Evolutionary conservation across 2,888 invertebrate species (phyloP), one percentile per base, ranked within the genome.

Genomic region (Ditula angustiorana): DNA sequence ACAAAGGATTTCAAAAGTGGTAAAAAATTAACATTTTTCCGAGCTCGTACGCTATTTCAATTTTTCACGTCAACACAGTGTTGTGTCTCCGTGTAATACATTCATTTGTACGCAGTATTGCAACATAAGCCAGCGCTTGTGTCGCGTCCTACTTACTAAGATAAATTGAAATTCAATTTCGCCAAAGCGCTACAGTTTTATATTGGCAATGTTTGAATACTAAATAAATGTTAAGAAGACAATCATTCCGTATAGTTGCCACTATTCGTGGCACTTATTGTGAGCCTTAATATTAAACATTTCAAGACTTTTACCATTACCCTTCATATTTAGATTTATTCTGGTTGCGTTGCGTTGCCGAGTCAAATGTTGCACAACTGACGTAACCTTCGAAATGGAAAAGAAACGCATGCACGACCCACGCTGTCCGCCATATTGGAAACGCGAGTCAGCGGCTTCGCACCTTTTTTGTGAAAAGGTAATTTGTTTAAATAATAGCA

Each of bases 121-220:
- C 88, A 79, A 80, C 82, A 88, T 75, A 11, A 44, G 46, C 52
- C 58, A 26, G 77, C 79, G 74, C 81, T 74, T 74, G 78, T 79
- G 82, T 80, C 75, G 80, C 82, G 89, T 82, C 87, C 90, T 74
- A 89, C 88, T 88, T 89, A 87, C 82, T 74, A 86, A 87, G 86
- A 88, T 87, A 87, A 86, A 88, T 89, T 89, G 85, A 88, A 88
- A 87, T 88, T 88, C 87, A 87, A 89, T 90, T 89, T 90, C 85
- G 86, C 87, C 86, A 86, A 90, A 90, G 87, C 88, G 87, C 87
- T 87, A 80, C 79, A 78, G 79, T 82, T 77, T 81, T 77, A 76
- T 78, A 76, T 74, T 79, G 76, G 71, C 78, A 74, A 68, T 74
- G 52, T 71, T 73, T 78, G 83, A 85, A 85, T 85, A 80, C 75